Base-by-base conservation (phyloP, 1,140 invertebrate genomes). In the Drosophila pectinifera region DNA sequence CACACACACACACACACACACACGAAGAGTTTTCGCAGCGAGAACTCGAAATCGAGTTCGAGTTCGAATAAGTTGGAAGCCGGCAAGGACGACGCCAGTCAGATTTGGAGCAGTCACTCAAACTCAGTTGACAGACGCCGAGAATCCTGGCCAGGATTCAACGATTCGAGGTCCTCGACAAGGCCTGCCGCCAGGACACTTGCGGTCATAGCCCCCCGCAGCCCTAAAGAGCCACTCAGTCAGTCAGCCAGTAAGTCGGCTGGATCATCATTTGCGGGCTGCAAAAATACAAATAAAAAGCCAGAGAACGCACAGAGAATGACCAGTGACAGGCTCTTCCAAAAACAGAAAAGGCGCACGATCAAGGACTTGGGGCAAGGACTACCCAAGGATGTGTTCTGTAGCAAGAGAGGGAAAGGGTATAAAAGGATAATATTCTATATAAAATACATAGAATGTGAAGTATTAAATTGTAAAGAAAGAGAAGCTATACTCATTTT, bases 51-150 rank as follows among this genome's bases (percentile, higher is more conserved):
- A 14, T 26, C 14, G 14, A 11, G 4, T 38, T 5, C 26, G 16
- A 16, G 3, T 49, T 49, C 10, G 46, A 49, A 49, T 49, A 18
- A 49, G 75, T 77, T 74, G 70, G 57, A 78, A 78, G 74, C 48
- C 59, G 57, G 70, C 58, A 45, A 46, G 51, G 56, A 38, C 58
- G 63, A 68, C 39, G 73, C 59, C 73, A 67, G 70, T 73, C 75
- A 79, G 83, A 88, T 88, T 86, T 88, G 51, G 55, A 82, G 83
- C 75, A 81, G 74, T 86, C 81, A 78, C 67, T 85, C 63, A 78
- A 57, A 48, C 20, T 28, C 41, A 49, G 42, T 43, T 59, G 63
- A 64, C 54, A 56, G 64, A 49, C 20, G 70, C 36, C 39, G 46
- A 68, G 63, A 53, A 45, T 54, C 62, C 62, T 45, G 39, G 46